Base-by-base conservation (phyloP, 2,888 invertebrate species). In the Epiblema foenella region DNA sequence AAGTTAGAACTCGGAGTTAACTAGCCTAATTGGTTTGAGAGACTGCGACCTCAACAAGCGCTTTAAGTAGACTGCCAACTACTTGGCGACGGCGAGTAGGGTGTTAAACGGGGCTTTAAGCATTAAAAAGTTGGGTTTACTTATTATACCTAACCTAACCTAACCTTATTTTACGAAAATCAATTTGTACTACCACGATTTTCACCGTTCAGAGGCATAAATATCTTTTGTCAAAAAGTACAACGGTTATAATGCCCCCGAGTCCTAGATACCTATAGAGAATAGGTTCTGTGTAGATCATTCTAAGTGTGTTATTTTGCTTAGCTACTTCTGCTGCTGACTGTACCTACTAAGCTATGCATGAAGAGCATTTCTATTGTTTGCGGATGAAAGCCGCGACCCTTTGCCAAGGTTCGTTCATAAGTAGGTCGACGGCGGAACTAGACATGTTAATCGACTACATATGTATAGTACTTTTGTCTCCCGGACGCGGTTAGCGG, bases 351-450 rank as follows among this genome's bases (percentile, higher is more conserved):
- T 39, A 20, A 2, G 15, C 11, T 57, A 57, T 29, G 56, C 29
- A 58, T 49, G 39, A 49, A 37, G 20, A 2, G 15, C 20, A 63
- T 51, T 69, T 64, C 69, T 63, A 57, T 69, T 63, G 69, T 69
- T 63, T 58, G 37, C 20, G 39, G 24, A 63, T 57, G 69, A 64
- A 51, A 64, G 69, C 49, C 56, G 20, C 63, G 69, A 69, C 69
- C 69, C 69, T 46, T 57, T 69, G 49, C 37, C 63, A 46, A 63
- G 69, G 49, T 64, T 51, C 51, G 17, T 69, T 51, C 51, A 64
- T 63, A 69, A 64, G 69, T 69, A 29, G 69, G 69, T 69, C 56
- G 63, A 24, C n/a, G 57, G 60, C 42, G 7, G 46, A 37, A 46
- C 24, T n/a, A 33, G 37, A 33, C 67, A 20, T 52, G 37, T 52